phyloP scores from a whole-genome alignment of 2,113 vertebrate genomes.

The Barnardius zonarius region DNA sequence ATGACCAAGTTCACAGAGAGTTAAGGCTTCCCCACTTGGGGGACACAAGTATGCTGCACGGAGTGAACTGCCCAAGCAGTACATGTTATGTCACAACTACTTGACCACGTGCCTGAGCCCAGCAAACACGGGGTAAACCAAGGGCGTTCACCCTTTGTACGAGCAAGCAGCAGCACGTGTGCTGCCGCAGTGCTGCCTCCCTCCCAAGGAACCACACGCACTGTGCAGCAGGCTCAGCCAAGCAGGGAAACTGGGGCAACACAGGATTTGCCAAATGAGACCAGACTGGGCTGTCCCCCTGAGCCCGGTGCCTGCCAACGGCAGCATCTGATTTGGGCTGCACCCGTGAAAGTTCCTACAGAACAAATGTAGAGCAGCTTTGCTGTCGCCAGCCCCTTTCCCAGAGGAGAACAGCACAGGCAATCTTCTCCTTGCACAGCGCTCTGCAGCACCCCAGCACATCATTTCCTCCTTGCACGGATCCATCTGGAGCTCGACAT shows the following conservation, averaged over 20 bases:
- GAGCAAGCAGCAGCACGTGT: neutral
- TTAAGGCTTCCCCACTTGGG: neutral
- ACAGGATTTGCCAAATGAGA: constrained; percentile 33
- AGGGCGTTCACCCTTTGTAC: constrained; percentile 49
- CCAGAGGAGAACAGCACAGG: neutral
- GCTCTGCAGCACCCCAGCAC: neutral
- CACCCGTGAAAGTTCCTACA: neutral
- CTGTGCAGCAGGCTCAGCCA: neutral
- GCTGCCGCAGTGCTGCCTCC: neutral
- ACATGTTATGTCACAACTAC: neutral
- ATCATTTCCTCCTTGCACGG: neutral
- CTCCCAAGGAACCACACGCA: neutral
- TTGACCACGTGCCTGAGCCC: neutral
- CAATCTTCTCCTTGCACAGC: neutral
- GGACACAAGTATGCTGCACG: neutral
- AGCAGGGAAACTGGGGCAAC: constrained; percentile 49
- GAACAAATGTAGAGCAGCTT: constrained; percentile 29
- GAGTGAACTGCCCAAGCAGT: neutral
- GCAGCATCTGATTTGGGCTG: constrained; percentile 16
- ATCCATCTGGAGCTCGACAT: neutral
- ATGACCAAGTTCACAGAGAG: neutral
- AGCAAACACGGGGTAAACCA: constrained; percentile 27
- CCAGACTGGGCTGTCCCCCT: constrained; percentile 24
- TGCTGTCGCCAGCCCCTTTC: neutral
- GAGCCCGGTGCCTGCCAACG: neutral